phyloP scores from a whole-genome alignment of 2,888 invertebrate species.

The Byasa hedistus region DNA sequence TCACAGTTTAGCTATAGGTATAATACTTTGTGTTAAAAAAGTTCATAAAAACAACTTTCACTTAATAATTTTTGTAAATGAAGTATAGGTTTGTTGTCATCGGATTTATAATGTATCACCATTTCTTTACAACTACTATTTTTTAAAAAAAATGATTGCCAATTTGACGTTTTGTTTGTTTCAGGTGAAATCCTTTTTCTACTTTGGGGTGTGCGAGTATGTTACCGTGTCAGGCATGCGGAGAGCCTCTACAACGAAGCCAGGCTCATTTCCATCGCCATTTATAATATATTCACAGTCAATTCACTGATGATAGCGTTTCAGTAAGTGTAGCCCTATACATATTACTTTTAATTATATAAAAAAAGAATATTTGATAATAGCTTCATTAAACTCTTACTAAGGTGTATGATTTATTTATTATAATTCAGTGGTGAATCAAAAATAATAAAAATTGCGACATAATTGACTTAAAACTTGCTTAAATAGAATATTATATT shows the following conservation, averaged over 20 bases:
- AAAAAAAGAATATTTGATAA: not conserved
- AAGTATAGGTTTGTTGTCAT: too few relatives aligned
- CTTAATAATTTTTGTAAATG: too few relatives aligned
- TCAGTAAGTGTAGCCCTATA: slow-evolving; percentile 85
- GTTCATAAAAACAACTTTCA: too few relatives aligned
- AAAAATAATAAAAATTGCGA: too few relatives aligned
- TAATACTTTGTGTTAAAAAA: not conserved
- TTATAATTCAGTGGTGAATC: too few relatives aligned
- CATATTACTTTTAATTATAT: not conserved
- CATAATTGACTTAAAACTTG: too few relatives aligned
- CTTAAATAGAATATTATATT: too few relatives aligned
- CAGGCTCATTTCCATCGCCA: slow-evolving; percentile 94
- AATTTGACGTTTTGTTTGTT: slow-evolving; percentile 37
- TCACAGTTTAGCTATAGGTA: slow-evolving; percentile 93
- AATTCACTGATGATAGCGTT: slow-evolving; percentile 95
- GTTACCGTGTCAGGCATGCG: slow-evolving; percentile 92
- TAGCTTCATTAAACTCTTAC: not conserved
- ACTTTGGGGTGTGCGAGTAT: slow-evolving; percentile 91
- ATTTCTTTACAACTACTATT: not conserved
- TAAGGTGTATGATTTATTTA: too few relatives aligned
- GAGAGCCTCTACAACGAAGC: slow-evolving; percentile 97
- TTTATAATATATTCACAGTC: slow-evolving; percentile 95
- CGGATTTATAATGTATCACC: too few relatives aligned
- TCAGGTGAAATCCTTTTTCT: slow-evolving; percentile 88
- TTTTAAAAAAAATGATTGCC: too few relatives aligned